These are phyloP conservation scores for Alviniconcha marisindica DNA, from an alignment of 1,140 invertebrate species.

Conservation along the genomic window DNA sequence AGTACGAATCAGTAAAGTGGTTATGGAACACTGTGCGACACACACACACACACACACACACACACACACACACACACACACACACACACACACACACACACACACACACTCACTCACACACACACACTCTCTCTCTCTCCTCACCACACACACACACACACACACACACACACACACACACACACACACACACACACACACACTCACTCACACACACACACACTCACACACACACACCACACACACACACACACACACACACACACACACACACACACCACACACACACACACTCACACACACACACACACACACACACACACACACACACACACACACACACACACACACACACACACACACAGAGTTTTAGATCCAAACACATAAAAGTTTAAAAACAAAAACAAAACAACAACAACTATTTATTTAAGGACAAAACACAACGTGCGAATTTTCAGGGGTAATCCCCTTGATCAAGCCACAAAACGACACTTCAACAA, in stretches of 20 bases:
- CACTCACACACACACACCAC: not conserved
- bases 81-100: not conserved
- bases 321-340: conserved; percentile 30
- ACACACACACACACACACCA: not conserved
- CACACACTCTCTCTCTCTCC: not conserved
- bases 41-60: not conserved
- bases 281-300: not conserved
- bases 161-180: not conserved
- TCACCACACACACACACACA: not conserved
- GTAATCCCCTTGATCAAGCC: too few relatives aligned
- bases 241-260: not conserved
- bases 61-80: not conserved
- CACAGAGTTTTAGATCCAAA: not conserved
- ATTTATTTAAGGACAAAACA: too few relatives aligned
- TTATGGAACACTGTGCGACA: not conserved
- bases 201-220: not conserved
- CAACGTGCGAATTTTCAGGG: too few relatives aligned
- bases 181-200: not conserved
- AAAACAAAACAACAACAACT: too few relatives aligned
- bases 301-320: not conserved
- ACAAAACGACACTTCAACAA: too few relatives aligned
- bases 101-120: not conserved
- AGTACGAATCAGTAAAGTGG: too few relatives aligned
- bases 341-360: not conserved
- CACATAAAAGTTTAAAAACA: not conserved